A percentile compares a stretch with the other conserved stretches of the same genome.
Conservation (phyloP, 2,888 invertebrate genomes). For the Eristalinus aeneus region DNA sequence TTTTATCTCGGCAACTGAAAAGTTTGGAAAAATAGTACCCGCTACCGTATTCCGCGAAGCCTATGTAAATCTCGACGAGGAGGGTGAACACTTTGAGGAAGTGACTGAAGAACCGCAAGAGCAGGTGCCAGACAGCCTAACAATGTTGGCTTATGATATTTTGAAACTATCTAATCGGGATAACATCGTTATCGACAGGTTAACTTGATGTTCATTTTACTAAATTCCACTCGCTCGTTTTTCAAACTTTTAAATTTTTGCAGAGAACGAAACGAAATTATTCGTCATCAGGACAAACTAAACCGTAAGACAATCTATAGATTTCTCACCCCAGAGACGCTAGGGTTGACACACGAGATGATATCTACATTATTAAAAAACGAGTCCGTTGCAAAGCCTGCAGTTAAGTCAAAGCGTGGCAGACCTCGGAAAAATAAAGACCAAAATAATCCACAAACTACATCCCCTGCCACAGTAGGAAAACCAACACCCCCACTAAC, state of each 20-base stretch:
- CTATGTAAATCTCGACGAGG: conserved; percentile 62
- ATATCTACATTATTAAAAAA: conserved; percentile 28
- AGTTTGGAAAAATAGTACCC: conserved; percentile 72
- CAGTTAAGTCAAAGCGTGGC: conserved; percentile 69
- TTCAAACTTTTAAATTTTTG: no score
- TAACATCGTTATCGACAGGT: conserved; percentile 79
- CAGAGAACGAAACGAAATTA: conserved; percentile 77
- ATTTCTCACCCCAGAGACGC: conserved; percentile 75
- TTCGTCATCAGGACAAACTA: conserved; percentile 75
- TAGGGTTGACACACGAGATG: conserved; percentile 73
- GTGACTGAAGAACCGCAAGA: conserved; percentile 2
- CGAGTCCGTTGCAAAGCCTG: conserved; percentile 34
- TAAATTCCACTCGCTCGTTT: not conserved
- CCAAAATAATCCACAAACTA: not conserved
- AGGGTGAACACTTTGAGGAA: conserved; percentile 33
- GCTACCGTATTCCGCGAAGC: conserved; percentile 61
- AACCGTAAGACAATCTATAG: conserved; percentile 78
- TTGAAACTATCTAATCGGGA: conserved; percentile 76
- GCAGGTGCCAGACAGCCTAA: conserved; percentile 73
- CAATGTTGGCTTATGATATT: conserved; percentile 77
- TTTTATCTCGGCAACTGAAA: conserved; percentile 71
- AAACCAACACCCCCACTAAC: not conserved
- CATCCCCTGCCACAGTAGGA: not conserved
- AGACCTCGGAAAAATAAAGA: conserved; percentile 73
- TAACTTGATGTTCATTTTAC: not conserved